Percentiles rank a stretch among this genome's conserved stretches.
phyloP scores from a whole-genome alignment of 1,140 invertebrate species.

The Conus ventricosus region DNA sequence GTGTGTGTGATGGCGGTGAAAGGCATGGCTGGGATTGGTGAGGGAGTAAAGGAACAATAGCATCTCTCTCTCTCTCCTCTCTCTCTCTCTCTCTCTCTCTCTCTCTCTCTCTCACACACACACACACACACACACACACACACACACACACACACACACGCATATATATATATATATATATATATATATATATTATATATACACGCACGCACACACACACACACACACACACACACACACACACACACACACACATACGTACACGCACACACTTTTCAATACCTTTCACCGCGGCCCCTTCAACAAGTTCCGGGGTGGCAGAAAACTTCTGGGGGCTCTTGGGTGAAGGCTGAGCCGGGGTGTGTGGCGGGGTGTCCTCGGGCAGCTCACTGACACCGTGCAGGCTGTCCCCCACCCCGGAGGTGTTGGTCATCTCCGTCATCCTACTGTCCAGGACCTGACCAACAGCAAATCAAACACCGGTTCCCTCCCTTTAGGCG shows the following conservation, averaged over 20 bases:
- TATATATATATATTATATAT: too few relatives aligned
- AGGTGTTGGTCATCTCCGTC: slow-evolving; percentile 23
- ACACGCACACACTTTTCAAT: not conserved
- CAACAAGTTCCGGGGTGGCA: slow-evolving; percentile 34
- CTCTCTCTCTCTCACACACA: too few relatives aligned
- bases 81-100: too few relatives aligned
- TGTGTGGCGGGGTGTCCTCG: not conserved
- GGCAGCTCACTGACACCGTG: slow-evolving; percentile 25
- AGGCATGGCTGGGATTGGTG: too few relatives aligned
- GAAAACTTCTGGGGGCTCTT: slow-evolving; percentile 40
- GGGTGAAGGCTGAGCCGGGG: not conserved
- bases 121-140: too few relatives aligned
- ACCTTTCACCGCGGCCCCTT: slow-evolving; percentile 50
- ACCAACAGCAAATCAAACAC: not conserved
- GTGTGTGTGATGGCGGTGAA: too few relatives aligned
- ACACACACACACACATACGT: not conserved
- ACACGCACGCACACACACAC: too few relatives aligned
- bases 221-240: not conserved
- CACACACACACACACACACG: too few relatives aligned
- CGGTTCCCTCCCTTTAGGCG: too few relatives aligned
- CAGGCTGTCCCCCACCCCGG: slow-evolving; percentile 24
- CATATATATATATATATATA: too few relatives aligned
- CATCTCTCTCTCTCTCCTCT: too few relatives aligned
- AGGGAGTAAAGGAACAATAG: too few relatives aligned
- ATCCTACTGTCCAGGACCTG: slow-evolving; percentile 40